Evolutionary conservation across 2,113 vertebrate species (phyloP).

Genomic region (Ammodytes marinus): DNA sequence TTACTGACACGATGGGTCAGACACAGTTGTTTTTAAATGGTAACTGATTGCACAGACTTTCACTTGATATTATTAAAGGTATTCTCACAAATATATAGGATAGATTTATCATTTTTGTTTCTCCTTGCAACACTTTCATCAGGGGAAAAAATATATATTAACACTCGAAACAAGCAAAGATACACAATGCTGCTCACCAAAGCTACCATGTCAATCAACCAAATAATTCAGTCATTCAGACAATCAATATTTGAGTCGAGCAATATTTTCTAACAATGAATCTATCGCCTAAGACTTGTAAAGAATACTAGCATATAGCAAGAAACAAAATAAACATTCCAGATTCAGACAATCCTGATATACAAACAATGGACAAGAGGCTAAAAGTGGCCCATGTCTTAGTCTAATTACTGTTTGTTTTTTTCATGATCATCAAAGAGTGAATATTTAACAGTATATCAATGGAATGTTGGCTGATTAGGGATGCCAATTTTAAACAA

Average conservation of each 20-base stretch:
- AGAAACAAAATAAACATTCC: constrained; percentile 67
- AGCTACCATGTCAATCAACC: constrained; percentile 10
- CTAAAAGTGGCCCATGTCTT: constrained; percentile 46
- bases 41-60: constrained; percentile 28
- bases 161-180: constrained; percentile 53
- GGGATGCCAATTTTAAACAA: background rate
- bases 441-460: background rate
- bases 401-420: background rate
- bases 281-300: constrained; percentile 42
- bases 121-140: constrained; percentile 35
- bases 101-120: constrained; percentile 49
- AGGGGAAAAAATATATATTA: constrained; percentile 67
- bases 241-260: constrained; percentile 50
- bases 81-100: constrained; percentile 78
- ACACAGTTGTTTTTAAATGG: constrained; percentile 1
- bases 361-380: constrained; percentile 48
- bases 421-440: background rate
- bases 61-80: constrained; percentile 57
- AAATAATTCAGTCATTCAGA: constrained; percentile 33
- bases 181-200: constrained; percentile 18
- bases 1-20: constrained; percentile 12
- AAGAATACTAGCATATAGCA: constrained; percentile 45
- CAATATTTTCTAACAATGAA: constrained; percentile 30
- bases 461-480: background rate
- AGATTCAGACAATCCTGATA: constrained; percentile 58